A percentile compares a stretch with the other conserved stretches of the same genome.
phyloP scores from a whole-genome alignment of 2,113 vertebrate species.

The Sprattus sprattus region DNA sequence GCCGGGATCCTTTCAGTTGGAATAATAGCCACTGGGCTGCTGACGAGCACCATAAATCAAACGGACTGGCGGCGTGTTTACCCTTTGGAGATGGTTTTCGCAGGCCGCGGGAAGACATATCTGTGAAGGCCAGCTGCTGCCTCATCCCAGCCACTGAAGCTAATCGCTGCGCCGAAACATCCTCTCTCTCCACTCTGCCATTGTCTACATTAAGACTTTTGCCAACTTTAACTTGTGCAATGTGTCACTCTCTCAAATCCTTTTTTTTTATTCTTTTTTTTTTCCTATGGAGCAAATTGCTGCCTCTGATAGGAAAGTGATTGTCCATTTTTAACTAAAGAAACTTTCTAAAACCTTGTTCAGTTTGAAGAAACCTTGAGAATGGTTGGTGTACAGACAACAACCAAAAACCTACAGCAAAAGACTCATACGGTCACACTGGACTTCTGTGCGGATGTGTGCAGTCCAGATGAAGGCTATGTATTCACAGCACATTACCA shows the following conservation, averaged over 20 bases:
- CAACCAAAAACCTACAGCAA: no score
- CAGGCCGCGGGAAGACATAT: conserved; percentile 69
- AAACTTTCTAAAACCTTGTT: neutral
- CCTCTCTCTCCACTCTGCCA: conserved; percentile 53
- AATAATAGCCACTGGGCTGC: conserved; percentile 62
- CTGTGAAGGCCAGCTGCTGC: conserved; percentile 68
- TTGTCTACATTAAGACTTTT: conserved; percentile 63
- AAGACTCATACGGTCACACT: neutral
- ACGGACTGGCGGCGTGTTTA: conserved; percentile 64
- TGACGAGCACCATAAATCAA: conserved; percentile 71
- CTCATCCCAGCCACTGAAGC: conserved; percentile 42
- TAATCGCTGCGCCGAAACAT: conserved; percentile 64
- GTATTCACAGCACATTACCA: neutral
- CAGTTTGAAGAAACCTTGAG: neutral
- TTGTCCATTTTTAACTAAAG: neutral
- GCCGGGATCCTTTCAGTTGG: conserved; percentile 54
- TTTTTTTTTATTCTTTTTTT: conserved; percentile 27
- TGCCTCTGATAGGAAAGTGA: neutral
- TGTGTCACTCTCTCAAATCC: conserved; percentile 30
- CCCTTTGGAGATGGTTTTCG: conserved; percentile 50
- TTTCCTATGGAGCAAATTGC: neutral
- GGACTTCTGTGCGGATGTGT: neutral
- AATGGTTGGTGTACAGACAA: neutral
- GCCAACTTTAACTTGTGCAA: conserved; percentile 50
- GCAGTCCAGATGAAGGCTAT: neutral